Conservation (phyloP, 2,888 invertebrate species). For the Acanthoscelides obtectus region DNA sequence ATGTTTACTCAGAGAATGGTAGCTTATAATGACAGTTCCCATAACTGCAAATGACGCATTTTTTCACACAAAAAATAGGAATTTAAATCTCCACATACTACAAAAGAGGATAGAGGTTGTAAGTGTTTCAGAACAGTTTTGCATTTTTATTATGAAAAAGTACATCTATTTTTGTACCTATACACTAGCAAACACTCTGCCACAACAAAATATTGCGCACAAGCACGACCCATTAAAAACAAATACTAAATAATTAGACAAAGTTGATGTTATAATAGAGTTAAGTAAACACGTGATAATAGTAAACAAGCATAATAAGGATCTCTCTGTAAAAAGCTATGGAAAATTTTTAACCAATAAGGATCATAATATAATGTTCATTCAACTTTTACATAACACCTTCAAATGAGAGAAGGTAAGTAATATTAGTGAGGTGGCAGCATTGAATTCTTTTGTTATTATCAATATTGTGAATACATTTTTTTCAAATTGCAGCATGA, state of each 20-base stretch:
- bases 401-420: not conserved
- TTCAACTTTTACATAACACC: not conserved
- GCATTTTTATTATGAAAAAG: too few relatives aligned
- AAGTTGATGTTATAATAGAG: not conserved
- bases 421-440: not conserved
- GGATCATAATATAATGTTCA: not conserved
- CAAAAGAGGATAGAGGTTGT: too few relatives aligned
- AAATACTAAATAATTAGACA: not conserved
- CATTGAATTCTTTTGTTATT: not conserved
- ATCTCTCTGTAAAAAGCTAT: not conserved
- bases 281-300: not conserved
- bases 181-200: too few relatives aligned
- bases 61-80: too few relatives aligned
- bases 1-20: too few relatives aligned
- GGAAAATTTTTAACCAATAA: not conserved
- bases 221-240: too few relatives aligned
- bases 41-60: too few relatives aligned
- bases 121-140: too few relatives aligned
- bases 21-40: too few relatives aligned
- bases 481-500: not conserved
- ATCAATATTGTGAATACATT: not conserved
- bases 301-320: not conserved
- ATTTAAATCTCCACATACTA: too few relatives aligned
- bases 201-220: too few relatives aligned
- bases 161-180: too few relatives aligned